phyloP scores from a whole-genome alignment of 2,888 invertebrate species.

The Eupithecia tripunctaria region DNA sequence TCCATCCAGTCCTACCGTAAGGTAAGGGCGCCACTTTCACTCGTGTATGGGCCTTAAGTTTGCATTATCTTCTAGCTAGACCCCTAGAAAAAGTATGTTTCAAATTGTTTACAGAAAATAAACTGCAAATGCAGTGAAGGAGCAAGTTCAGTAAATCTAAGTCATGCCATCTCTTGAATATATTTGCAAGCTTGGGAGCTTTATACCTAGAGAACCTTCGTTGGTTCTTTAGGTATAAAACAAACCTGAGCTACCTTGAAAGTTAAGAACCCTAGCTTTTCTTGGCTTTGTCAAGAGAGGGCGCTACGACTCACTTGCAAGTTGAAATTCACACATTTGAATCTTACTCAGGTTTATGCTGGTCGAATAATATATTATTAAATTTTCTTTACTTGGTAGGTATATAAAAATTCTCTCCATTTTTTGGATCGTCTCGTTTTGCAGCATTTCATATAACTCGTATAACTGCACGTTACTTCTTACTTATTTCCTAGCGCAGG shows the following conservation, averaged over 20 bases:
- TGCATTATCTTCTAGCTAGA: no score
- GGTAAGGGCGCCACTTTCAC: no score
- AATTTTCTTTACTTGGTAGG: no score
- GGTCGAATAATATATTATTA: no score
- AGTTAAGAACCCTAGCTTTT: constrained; percentile 3
- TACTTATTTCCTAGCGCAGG: background rate
- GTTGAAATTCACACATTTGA: background rate
- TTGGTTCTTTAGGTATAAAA: constrained; percentile 1
- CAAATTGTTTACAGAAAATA: background rate
- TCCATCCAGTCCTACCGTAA: no score
- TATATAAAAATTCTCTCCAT: no score
- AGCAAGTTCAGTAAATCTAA: background rate
- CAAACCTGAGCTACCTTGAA: constrained; percentile 8
- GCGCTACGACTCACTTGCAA: constrained; percentile 14
- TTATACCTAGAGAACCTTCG: no score
- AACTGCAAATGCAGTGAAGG: background rate
- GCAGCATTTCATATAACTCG: background rate
- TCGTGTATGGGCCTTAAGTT: no score
- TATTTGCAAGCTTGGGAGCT: constrained; percentile 12
- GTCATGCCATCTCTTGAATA: constrained; percentile 29
- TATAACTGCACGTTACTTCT: background rate
- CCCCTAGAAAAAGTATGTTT: no score
- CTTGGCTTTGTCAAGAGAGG: constrained; percentile 19
- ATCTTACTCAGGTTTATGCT: background rate
- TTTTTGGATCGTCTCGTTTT: background rate